phyloP scores from a whole-genome alignment of 2,113 vertebrate genomes.

The Pedionomus torquatus region DNA sequence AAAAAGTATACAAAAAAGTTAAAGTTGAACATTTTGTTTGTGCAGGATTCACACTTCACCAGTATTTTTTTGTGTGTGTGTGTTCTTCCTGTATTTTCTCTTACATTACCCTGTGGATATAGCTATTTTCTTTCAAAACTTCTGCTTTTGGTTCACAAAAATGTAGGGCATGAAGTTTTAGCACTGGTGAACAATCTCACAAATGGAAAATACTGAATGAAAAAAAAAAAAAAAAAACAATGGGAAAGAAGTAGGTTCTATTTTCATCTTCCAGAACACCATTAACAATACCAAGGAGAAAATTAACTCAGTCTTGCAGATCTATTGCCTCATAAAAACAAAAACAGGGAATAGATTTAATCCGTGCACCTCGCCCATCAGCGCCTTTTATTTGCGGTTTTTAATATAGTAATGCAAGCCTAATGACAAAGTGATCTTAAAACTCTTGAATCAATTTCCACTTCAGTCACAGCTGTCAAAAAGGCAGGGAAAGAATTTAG shows the following conservation, averaged over 20 bases:
- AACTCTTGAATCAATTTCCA: conserved; percentile 23
- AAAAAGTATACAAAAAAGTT: no score
- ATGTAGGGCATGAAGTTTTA: background rate
- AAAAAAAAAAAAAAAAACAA: background rate
- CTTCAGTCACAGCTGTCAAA: background rate
- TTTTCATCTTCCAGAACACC: background rate
- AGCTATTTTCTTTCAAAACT: background rate
- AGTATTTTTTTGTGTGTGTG: no score
- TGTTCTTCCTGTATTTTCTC: background rate
- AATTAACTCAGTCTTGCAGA: conserved; percentile 15
- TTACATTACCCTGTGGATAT: background rate
- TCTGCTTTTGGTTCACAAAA: background rate
- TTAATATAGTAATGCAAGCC: background rate
- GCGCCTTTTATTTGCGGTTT: background rate
- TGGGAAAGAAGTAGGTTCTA: background rate
- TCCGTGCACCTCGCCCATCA: background rate
- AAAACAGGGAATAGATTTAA: background rate
- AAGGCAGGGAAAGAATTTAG: background rate
- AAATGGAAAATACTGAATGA: background rate
- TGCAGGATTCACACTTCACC: background rate
- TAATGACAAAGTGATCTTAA: conserved; percentile 25
- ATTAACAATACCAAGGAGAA: background rate
- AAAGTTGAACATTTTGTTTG: background rate
- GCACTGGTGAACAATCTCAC: background rate
- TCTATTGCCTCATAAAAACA: background rate